phyloP scores from a whole-genome alignment of 2,113 vertebrate genomes.

The Donacobius atricapilla region DNA sequence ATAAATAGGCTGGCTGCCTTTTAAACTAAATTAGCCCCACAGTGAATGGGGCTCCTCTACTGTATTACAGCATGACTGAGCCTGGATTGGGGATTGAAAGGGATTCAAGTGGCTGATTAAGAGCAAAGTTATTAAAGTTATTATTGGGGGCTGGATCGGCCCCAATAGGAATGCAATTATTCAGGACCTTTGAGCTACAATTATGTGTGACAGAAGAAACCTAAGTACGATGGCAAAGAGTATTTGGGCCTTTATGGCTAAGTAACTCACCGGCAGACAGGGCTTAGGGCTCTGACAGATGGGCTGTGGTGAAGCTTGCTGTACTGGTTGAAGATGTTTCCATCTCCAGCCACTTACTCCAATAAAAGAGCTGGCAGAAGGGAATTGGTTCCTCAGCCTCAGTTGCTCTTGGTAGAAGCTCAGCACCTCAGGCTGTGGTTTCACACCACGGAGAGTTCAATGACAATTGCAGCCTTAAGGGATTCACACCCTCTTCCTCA shows the following conservation, averaged over 20 bases:
- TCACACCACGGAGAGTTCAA: neutral
- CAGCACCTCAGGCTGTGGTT: slow-evolving; percentile 52
- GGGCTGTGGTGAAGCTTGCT: neutral
- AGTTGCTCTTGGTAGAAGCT: neutral
- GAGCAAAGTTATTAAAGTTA: slow-evolving; percentile 5
- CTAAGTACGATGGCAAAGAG: neutral
- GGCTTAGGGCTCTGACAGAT: neutral
- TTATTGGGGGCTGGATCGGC: slow-evolving; percentile 1
- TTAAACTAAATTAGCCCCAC: slow-evolving; percentile 26
- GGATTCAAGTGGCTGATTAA: slow-evolving; percentile 8
- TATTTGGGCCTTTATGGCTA: neutral
- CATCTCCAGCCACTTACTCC: neutral
- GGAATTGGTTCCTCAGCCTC: neutral
- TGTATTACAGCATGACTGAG: neutral
- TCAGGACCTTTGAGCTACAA: slow-evolving; percentile 41
- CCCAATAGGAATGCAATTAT: slow-evolving; percentile 9
- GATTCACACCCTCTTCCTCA: slow-evolving; percentile 47
- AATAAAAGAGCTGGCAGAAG: slow-evolving; percentile 27
- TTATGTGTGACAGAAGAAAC: slow-evolving; percentile 1
- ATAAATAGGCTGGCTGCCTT: slow-evolving; percentile 26
- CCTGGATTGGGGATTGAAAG: neutral
- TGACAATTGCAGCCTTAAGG: slow-evolving; percentile 21
- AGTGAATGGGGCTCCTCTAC: neutral
- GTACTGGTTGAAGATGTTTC: slow-evolving; percentile 30
- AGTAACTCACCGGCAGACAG: neutral